Evolutionary conservation across 2,113 vertebrate genomes (phyloP).

Genomic region (Tricholaema leucomelas): DNA sequence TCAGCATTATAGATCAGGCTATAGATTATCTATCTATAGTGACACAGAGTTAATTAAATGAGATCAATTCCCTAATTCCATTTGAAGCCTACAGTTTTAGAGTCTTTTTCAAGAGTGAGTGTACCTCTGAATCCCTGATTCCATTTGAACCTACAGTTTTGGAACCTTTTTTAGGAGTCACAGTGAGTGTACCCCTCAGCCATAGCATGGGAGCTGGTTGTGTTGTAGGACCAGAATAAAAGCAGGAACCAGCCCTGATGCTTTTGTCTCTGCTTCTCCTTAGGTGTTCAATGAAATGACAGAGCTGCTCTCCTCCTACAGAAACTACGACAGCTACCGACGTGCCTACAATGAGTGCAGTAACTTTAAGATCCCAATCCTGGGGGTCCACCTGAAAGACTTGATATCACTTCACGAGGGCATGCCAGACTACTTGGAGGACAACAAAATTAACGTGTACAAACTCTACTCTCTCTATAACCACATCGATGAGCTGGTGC

Average conservation of each 20-base stretch:
- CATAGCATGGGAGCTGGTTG: background rate
- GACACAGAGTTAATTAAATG: background rate
- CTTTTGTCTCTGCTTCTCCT: slow-evolving; percentile 28
- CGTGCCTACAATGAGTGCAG: slow-evolving; percentile 85
- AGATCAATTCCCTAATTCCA: background rate
- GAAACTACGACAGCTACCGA: slow-evolving; percentile 94
- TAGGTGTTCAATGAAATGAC: slow-evolving; percentile 96
- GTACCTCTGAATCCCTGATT: background rate
- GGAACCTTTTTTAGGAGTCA: background rate
- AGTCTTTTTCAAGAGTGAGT: no score
- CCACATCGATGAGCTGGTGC: slow-evolving; percentile 91
- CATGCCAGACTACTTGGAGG: slow-evolving; percentile 91
- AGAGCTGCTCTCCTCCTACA: slow-evolving; percentile 91
- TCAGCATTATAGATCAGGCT: background rate
- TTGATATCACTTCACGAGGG: slow-evolving; percentile 92
- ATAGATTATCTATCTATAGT: background rate
- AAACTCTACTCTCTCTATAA: slow-evolving; percentile 91
- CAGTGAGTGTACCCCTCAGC: background rate
- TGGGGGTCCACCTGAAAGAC: slow-evolving; percentile 95
- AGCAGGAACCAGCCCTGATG: background rate
- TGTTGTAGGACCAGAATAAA: background rate
- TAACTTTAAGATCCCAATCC: slow-evolving; percentile 93
- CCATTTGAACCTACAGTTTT: background rate
- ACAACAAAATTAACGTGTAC: slow-evolving; percentile 90
- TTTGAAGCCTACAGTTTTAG: no score